Percentiles rank a stretch among this genome's conserved stretches.
Conservation (phyloP, 2,113 vertebrate genomes). For the Crotalus helleri region DNA sequence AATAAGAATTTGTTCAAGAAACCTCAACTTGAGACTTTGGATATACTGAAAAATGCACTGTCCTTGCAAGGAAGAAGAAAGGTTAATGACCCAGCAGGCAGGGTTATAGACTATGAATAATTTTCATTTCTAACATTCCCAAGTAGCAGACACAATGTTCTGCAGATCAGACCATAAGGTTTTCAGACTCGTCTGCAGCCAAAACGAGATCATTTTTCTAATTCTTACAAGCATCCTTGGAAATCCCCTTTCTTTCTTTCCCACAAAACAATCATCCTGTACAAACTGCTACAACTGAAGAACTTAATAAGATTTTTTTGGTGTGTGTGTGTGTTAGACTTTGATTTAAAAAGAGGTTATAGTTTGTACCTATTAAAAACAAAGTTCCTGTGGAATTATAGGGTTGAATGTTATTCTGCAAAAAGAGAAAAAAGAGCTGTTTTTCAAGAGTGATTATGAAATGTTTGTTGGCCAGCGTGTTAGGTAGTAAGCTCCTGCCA, state of each 20-base stretch:
- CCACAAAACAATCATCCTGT: background rate
- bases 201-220: no score
- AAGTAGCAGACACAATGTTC: background rate
- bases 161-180: background rate
- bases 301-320: no score
- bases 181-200: background rate
- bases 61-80: background rate
- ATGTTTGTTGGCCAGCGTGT: background rate
- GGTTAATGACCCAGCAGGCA: background rate
- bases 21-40: background rate
- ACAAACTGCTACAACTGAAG: conserved; percentile 8
- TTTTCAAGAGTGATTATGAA: conserved; percentile 39
- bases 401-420: conserved; percentile 30
- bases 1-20: background rate
- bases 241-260: background rate
- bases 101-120: background rate
- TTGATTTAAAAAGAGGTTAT: conserved; percentile 23
- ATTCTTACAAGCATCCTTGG: background rate
- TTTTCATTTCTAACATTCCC: background rate
- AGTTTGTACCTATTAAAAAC: background rate
- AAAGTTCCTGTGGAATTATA: conserved; percentile 45
- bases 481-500: fast-evolving
- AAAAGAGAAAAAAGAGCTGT: conserved; percentile 4
- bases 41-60: background rate
- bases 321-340: background rate